phyloP scores from a whole-genome alignment of 2,888 invertebrate species.

The Hydriomena furcata region DNA sequence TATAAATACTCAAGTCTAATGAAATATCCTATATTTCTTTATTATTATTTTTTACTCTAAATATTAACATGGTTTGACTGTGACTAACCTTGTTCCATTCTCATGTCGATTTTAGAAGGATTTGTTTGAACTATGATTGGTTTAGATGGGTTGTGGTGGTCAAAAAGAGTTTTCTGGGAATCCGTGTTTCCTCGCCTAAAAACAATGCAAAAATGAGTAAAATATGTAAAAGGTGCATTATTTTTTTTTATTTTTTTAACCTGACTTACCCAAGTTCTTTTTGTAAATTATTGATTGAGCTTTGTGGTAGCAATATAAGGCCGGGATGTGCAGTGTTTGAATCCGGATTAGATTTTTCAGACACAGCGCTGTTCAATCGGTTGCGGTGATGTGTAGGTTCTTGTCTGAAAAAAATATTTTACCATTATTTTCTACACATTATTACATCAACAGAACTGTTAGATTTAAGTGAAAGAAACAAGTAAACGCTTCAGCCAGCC shows the following conservation, averaged over 20 bases:
- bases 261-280: constrained; percentile 64
- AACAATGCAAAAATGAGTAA: constrained; percentile 27
- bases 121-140: constrained; percentile 87
- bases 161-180: constrained; percentile 69
- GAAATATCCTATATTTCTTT: too few relatives aligned
- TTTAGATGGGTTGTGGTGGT: constrained; percentile 83
- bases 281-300: constrained; percentile 62
- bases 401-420: constrained; percentile 40
- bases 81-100: constrained; percentile 74
- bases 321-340: constrained; percentile 61
- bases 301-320: constrained; percentile 69
- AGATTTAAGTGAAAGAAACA: too few relatives aligned
- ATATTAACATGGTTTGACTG: too few relatives aligned
- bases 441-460: not conserved
- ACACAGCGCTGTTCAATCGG: constrained; percentile 58
- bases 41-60: too few relatives aligned
- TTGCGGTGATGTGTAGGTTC: constrained; percentile 61
- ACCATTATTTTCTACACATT: not conserved
- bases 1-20: too few relatives aligned
- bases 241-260: not conserved
- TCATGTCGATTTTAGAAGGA: constrained; percentile 65
- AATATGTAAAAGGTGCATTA: too few relatives aligned
- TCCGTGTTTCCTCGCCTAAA: constrained; percentile 60
- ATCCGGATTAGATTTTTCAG: constrained; percentile 67
- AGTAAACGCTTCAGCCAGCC: too few relatives aligned